Base-by-base conservation (phyloP, 2,888 invertebrate genomes). In the Nycteola revayana region DNA sequence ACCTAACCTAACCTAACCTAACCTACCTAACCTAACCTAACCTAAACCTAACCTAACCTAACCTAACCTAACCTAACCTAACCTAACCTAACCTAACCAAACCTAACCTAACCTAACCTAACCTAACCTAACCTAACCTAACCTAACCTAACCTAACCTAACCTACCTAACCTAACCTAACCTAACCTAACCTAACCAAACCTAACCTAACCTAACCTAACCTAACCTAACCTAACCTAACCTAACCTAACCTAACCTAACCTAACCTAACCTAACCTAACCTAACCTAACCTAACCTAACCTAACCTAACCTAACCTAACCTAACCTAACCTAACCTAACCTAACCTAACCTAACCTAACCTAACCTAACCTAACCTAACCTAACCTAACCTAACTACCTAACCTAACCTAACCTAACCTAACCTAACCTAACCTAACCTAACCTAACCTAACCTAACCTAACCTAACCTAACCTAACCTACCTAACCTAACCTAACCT, bases 221-320 rank as follows among this genome's bases (percentile, higher is more conserved):
- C 37, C 37, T 42, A 42, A 37, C 37, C 37, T 37, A 42, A 38
- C 42, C 38, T 38, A 37, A 42, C 37, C 38, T 38, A 38, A 37
- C 38, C 38, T 39, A 39, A 39, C 38, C 38, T 39, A 39, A 37
- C 37, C 37, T 37, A 37, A 37, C 37, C 37, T 37, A 37, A 37
- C 37, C 37, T 37, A 37, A 42, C 37, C 38, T 33, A 39, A 39
- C 38, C 38, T 39, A 39, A 39, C 42, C 42, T 42, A 42, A 42
- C 42, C 42, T 42, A 42, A 35, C 27, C 42, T 36, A 38, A 33
- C 38, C 32, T 49, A 49, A 47, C 53, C 49, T 49, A 52, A 52
- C 51, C 52, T 49, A 56, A 50, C 56, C 52, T 47, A 50, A 50
- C 52, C 51, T 47, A 51, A 46, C 50, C 54, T 47, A 52, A 49